Base-by-base conservation (phyloP, 2,797 vertebrate species). In the Brotula barbata region DNA sequence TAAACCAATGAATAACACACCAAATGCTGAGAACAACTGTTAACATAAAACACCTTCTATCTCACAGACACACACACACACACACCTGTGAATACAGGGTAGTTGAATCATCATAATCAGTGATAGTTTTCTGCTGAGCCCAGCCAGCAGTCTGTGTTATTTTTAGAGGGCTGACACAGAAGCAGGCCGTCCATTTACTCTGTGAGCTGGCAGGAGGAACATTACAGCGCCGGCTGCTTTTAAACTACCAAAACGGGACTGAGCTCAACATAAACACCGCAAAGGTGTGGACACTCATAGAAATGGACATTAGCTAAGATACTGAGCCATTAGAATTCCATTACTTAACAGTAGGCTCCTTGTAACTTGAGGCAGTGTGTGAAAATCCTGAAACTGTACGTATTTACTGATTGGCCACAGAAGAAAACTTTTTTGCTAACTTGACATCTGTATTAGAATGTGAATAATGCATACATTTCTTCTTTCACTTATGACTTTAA, bases 71-170 rank as follows among this genome's bases (percentile, higher is more conserved):
- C 48, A 58, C 41, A 45, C 53, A 63, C 15, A 43, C 66, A 73
- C 64, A 44, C 86, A 89, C 86, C 86, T 89, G 87, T 77, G 73
- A 83, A 87, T 81, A 87, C 81, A 83, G 81, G 77, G 78, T 84
- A 85, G 85, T 88, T 88, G 89, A 90, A 90, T 89, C 88, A 89
- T 90, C 87, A 89, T 89, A 88, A 89, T 90, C 81, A 58, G 81
- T 73, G 79, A 85, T 88, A 86, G 88, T 89, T 89, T 87, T 88
- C 78, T 88, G 87, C 89, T 89, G 89, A 91, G 85, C 82, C 82
- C 61, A 87, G 89, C 75, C 81, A 81, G 83, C 78, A 77, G 82
- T 87, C 78, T 79, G 81, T 84, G 74, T 88, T 89, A 89, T 90
- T 89, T 89, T 90, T 90, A 90, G 88, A 83, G 80, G 82, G 78